A percentile compares a stretch with the other conserved stretches of the same genome.
Evolutionary conservation across 1,140 invertebrate genomes (phyloP).

Genomic region (Amphibalanus amphitrite): DNA sequence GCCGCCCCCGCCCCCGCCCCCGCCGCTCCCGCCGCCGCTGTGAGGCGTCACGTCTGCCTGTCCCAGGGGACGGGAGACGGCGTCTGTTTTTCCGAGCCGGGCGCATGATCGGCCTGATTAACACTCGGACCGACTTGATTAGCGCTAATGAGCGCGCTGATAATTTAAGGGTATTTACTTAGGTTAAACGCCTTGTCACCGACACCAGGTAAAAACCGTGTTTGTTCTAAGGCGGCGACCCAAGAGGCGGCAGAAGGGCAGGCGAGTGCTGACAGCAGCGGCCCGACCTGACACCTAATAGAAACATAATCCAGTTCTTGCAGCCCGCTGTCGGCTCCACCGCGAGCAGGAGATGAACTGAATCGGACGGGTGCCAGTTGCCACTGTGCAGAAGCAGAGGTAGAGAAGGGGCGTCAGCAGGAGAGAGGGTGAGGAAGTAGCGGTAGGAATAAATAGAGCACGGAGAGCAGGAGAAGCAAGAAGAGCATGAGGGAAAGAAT

Average conservation of each 20-base stretch:
- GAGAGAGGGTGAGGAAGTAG: too few relatives aligned
- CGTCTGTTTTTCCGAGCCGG: not conserved
- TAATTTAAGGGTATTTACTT: slow-evolving; percentile 2
- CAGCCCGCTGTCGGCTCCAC: not conserved
- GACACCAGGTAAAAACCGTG: not conserved
- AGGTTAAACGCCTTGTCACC: not conserved
- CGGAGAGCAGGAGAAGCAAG: too few relatives aligned
- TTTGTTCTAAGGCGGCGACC: not conserved
- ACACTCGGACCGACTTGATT: not conserved
- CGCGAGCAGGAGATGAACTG: too few relatives aligned
- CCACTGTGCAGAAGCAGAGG: too few relatives aligned
- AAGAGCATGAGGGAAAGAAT: too few relatives aligned
- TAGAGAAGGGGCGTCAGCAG: too few relatives aligned
- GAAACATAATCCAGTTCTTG: not conserved
- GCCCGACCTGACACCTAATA: not conserved
- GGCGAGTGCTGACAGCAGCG: not conserved
- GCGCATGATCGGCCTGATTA: not conserved
- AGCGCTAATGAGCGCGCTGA: not conserved
- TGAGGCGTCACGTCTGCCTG: not conserved
- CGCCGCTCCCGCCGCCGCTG: too few relatives aligned
- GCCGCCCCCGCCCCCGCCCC: too few relatives aligned
- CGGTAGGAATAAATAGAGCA: too few relatives aligned
- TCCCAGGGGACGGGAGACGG: too few relatives aligned
- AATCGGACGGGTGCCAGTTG: too few relatives aligned
- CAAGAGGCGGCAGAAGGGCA: not conserved